Base-by-base conservation (phyloP, 2,888 invertebrate species). In the Barypeithes pellucidus region DNA sequence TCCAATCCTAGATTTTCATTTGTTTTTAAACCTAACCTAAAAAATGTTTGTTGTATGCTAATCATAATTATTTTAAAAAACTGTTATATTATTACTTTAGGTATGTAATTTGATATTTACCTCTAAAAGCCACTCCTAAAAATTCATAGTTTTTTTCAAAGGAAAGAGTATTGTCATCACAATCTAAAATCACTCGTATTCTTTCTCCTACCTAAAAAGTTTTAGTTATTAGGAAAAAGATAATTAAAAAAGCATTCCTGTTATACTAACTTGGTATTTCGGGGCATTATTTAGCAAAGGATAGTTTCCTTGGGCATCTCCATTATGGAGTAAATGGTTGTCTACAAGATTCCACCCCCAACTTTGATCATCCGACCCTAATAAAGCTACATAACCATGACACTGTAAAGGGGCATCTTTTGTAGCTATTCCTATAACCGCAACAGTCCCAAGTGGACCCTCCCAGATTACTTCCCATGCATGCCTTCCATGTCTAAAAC, bases 331-430 rank as follows among this genome's bases (percentile, higher is more conserved):
- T 79, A 99, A 90, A 87, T 95, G 93, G 89, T 98, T 99, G 88
- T 99, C 98, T 62, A 99, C 98, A 80, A 99, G 90, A 90, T 99
- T 99, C 99, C 99, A 99, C 12, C 99, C 99, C 99, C 99, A 99
- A 82, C 97, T 98, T 85, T 98, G 95, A 85, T 97, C 96, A 88
- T 99, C 97, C 4, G 95, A 94, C 33, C 99, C 99, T 76, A 99
- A 88, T 72, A 99, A 88, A 8, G 98, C 95, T 62, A 98, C 94
- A 88, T 99, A 99, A 67, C 99, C 98, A 82, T 94, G 95, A 85
- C 96, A 95, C 85, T 98, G 95, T 76, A 98, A 88, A 43, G 95
- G 91, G 9, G 98, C 97, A 84, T 98, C 96, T 88, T 95, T 95
- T 0, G 97, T 97, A 54, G 97, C 95, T 81, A 98, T 93, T 43